Evolutionary conservation across 2,113 vertebrate species (phyloP).

Genomic region (Sinosuthora webbiana): DNA sequence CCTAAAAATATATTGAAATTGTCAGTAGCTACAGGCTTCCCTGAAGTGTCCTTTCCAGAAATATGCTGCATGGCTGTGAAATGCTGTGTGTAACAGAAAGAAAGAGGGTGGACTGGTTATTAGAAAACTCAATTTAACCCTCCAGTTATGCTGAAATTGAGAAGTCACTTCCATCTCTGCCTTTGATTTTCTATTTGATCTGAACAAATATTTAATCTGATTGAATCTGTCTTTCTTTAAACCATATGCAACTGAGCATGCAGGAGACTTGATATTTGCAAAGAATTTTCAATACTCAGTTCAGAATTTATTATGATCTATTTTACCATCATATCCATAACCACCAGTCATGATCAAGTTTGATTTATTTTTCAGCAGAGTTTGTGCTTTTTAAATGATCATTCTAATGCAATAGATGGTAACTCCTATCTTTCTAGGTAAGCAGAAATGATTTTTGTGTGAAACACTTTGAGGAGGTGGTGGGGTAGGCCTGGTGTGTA

Average conservation of each 20-base stretch:
- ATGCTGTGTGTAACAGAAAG: background rate
- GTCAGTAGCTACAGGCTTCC: background rate
- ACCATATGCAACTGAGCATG: background rate
- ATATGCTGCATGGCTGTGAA: background rate
- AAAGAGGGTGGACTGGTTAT: background rate
- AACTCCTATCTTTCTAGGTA: background rate
- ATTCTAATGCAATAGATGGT: background rate
- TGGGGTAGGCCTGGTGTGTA: background rate
- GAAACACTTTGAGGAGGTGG: background rate
- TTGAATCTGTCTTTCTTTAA: background rate
- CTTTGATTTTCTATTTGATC: background rate
- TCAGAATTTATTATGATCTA: background rate
- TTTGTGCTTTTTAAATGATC: background rate
- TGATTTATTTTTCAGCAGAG: background rate
- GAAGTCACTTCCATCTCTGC: background rate
- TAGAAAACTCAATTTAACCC: background rate
- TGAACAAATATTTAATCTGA: background rate
- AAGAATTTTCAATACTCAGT: background rate
- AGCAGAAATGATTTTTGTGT: background rate
- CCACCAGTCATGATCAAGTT: background rate
- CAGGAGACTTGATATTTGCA: background rate
- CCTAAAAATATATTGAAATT: conserved; percentile 11
- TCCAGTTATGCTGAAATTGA: background rate
- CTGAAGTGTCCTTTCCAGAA: conserved; percentile 12
- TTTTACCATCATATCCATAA: background rate